Conservation (phyloP, 1,140 invertebrate species). For the Apis mellifera region DNA sequence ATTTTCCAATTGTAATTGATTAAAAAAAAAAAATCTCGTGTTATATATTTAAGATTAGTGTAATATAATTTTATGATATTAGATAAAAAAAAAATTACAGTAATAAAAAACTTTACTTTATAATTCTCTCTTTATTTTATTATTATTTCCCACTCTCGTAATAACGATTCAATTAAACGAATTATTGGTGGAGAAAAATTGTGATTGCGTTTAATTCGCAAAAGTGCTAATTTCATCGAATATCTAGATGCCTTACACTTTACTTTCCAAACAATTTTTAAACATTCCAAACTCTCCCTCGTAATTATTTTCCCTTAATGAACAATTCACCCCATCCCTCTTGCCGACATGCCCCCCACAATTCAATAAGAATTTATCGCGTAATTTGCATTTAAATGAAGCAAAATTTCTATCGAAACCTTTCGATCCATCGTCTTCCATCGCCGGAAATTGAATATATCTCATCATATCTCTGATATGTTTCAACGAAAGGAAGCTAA, state of each 20-base stretch:
- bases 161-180: neutral
- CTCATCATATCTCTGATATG: neutral
- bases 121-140: neutral
- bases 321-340: constrained; percentile 1
- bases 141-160: no score
- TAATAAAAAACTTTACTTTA: no score
- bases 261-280: constrained; percentile 1
- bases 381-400: constrained; percentile 34
- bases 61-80: no score
- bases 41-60: no score
- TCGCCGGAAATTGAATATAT: constrained; percentile 10
- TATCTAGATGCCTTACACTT: neutral
- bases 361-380: constrained; percentile 20
- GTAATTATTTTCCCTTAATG: constrained; percentile 23
- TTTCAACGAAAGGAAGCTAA: neutral
- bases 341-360: neutral
- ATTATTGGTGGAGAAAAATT: neutral
- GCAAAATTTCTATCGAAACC: constrained; percentile 2
- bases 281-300: neutral
- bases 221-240: neutral
- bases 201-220: neutral
- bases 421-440: constrained; percentile 1
- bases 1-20: no score
- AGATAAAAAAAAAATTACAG: no score
- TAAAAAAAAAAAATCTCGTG: no score